Base-by-base conservation (phyloP, 2,888 invertebrate species). In the Troides helena region DNA sequence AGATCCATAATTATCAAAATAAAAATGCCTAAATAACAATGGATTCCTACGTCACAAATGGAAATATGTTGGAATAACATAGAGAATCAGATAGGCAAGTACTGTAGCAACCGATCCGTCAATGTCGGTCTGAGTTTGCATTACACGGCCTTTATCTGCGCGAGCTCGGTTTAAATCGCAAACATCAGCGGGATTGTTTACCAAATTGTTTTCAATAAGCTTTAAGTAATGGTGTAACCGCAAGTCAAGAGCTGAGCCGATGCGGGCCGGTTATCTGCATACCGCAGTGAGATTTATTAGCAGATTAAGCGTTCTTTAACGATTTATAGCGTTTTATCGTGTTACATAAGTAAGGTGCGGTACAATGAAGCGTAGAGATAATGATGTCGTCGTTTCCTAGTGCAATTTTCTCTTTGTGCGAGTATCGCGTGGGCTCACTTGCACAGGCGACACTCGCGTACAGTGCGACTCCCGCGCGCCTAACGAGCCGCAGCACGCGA, bases 121-220 rank as follows among this genome's bases (percentile, higher is more conserved):
- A 91, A 85, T 90, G 92, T 92, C 92, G 85, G 84, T 74, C 85
- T 77, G 87, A 84, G 90, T 91, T 91, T 91, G 90, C 91, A 90
- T 92, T 92, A 87, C 90, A 86, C 85, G 81, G 87, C 89, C 84
- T 90, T 91, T 92, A 92, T 92, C 91, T 87, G 87, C 83, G 80
- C 83, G 79, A 81, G 85, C 85, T 85, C 83, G 84, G 81, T 82
- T 88, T 85, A 85, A 89, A 91, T 91, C 89, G 89, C 89, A 85
- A 86, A 89, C 90, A 90, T 90, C 89, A 85, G 85, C 87, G 82
- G 83, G 80, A 78, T 85, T 91, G 91, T 90, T 89, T 86, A 88
- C 92, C 88, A 89, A 92, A 92, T 91, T 89, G 90, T 90, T 91
- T 91, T 87, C 91, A 89, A 90, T 89, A 88, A 88, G 81, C 84